Base-by-base conservation (phyloP, 2,797 vertebrate species). In the Eremophila alpestris region DNA sequence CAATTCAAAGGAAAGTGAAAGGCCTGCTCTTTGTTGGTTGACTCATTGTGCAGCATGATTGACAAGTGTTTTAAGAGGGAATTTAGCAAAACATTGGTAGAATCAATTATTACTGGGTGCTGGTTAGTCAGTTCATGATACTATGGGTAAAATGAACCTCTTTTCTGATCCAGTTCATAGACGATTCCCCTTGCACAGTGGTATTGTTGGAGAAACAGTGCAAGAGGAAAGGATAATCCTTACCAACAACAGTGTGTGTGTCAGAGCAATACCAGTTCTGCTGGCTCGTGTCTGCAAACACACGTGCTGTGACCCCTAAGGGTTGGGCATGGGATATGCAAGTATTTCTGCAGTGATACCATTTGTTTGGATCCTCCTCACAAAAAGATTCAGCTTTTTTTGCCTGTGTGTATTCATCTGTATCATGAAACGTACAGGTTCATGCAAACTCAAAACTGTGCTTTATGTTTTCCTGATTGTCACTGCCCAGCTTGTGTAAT, bases 321-420 rank as follows among this genome's bases (percentile, higher is more conserved):
- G 29, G n/a, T 4, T 60, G 48, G 55, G 20, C 40, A 29, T 13
- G 8, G 23, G 27, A 56, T 34, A 13, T 11, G 24, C 46, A 78
- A 43, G 45, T 83, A 67, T 73, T 74, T 74, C 48, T 87, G 19
- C 48, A 73, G 21, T 43, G 16, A 63, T 17, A 41, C 11, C 2
- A 1, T 21, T 55, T 78, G 12, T 75, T 88, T 73, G 43, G 54
- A 19, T 77, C 23, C 41, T 78, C 46, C 36, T 91, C 2, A 3
- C 27, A 29, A 56, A 54, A 45, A 49, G 18, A 34, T 94, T 69
- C 41, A 58, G 26, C 13, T 46, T 60, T 49, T 68, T 49, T 76
- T 40, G 11, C 41, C 59, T 73, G 8, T 0, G 0, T 29, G 1
- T 55, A 10, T 69, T 34, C 16, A 1, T 65, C 27, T 30, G 63